Conservation (phyloP, 2,113 vertebrate species). For the Irena cyanogastra region DNA sequence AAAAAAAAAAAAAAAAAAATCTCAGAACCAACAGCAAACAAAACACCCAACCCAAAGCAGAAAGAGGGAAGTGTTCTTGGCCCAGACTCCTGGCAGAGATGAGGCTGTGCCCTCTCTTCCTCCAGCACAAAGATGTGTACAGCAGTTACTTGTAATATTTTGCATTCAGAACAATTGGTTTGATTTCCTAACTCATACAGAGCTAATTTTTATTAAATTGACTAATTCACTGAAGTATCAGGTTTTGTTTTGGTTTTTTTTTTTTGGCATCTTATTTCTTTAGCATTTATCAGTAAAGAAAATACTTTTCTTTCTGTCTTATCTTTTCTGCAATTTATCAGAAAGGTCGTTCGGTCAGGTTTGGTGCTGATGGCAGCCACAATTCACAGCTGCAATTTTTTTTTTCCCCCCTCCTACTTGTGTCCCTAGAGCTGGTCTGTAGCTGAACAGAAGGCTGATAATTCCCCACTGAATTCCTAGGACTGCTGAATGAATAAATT, state of each 20-base stretch:
- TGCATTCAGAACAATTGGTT: neutral
- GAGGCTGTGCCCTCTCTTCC: neutral
- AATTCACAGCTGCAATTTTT: neutral
- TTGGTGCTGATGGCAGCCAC: neutral
- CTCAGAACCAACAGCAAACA: neutral
- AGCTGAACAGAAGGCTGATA: slow-evolving; percentile 26
- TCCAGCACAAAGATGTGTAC: neutral
- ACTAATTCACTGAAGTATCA: neutral
- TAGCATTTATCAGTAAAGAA: neutral
- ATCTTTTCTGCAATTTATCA: neutral
- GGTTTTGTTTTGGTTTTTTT: too few species aligned
- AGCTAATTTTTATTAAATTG: neutral
- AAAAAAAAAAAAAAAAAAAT: neutral
- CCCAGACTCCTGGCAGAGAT: neutral
- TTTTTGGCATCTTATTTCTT: neutral
- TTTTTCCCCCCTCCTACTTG: neutral
- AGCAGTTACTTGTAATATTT: neutral
- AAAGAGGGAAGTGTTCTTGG: neutral
- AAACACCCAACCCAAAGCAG: neutral
- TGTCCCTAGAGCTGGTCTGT: neutral
- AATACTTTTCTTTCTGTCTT: neutral
- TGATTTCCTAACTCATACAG: neutral
- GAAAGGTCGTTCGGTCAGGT: neutral
- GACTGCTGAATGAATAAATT: slow-evolving; percentile 30
- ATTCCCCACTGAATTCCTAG: slow-evolving; percentile 25